Percentiles rank a stretch among this genome's conserved stretches.
phyloP scores from a whole-genome alignment of 1,140 invertebrate species.

The Mactra quadrangularis region DNA sequence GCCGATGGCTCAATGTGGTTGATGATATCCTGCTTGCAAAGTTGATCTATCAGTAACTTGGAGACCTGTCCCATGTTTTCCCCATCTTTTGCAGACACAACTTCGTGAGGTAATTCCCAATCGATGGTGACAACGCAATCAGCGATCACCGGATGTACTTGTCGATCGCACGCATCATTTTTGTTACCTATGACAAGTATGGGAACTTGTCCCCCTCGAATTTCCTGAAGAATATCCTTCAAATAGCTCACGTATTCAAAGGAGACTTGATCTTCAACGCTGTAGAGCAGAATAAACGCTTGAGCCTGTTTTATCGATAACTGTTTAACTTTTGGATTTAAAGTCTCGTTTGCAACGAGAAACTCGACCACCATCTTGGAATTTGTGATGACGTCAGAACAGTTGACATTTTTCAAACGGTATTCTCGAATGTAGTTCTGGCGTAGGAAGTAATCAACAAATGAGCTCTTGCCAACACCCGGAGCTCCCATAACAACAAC shows the following conservation, averaged over 20 bases:
- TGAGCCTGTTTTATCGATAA: background rate
- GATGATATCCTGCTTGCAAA: too few relatives aligned
- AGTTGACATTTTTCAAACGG: too few relatives aligned
- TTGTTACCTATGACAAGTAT: conserved; percentile 8
- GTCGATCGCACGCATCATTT: background rate
- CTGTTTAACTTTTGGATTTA: background rate
- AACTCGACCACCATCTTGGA: too few relatives aligned
- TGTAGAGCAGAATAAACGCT: conserved; percentile 6
- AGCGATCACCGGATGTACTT: background rate
- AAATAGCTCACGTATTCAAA: background rate
- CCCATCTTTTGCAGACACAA: background rate
- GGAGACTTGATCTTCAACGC: background rate
- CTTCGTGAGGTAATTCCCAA: background rate
- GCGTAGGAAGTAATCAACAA: too few relatives aligned
- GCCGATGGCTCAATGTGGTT: too few relatives aligned
- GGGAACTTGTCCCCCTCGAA: background rate
- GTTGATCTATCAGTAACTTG: background rate
- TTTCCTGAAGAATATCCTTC: background rate
- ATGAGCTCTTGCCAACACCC: too few relatives aligned
- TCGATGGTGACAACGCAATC: conserved; percentile 20
- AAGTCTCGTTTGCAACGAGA: background rate
- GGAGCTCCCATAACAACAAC: too few relatives aligned
- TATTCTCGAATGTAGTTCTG: too few relatives aligned
- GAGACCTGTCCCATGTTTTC: background rate
- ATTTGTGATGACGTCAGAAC: too few relatives aligned